These are phyloP conservation scores for Todiramphus chloris DNA, from an alignment of 2,113 vertebrate genomes.

Conservation along the genomic window DNA sequence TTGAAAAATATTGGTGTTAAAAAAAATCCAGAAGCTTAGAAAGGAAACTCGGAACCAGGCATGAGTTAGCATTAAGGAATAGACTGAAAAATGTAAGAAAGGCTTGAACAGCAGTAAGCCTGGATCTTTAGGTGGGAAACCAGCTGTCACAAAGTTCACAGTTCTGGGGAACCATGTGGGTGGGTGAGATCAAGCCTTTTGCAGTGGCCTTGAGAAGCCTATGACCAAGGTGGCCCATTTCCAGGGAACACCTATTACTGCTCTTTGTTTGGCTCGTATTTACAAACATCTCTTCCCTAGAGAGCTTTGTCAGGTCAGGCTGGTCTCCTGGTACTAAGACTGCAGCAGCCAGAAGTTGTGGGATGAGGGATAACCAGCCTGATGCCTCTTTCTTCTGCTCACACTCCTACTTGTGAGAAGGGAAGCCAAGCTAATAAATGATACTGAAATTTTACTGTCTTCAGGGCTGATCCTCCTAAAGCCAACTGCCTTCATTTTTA, in stretches of 20 bases:
- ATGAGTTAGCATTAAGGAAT: not conserved
- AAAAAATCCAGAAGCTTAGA: not conserved
- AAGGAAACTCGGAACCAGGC: not conserved
- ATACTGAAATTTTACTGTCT: slow-evolving; percentile 43
- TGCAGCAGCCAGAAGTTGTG: not conserved
- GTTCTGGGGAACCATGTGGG: rapidly evolving
- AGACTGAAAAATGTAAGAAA: not conserved
- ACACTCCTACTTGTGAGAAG: not conserved
- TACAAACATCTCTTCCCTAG: not conserved
- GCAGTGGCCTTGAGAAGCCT: not conserved
- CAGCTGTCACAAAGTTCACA: not conserved
- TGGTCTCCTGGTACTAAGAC: not conserved
- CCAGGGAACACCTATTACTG: not conserved
- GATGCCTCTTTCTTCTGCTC: not conserved
- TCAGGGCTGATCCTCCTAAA: slow-evolving; percentile 18
- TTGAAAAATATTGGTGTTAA: not conserved
- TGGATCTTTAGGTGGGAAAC: not conserved
- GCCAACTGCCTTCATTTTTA: slow-evolving; percentile 33
- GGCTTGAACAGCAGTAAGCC: not conserved
- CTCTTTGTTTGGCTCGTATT: not conserved
- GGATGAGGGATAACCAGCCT: rapidly evolving
- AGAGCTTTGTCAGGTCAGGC: not conserved
- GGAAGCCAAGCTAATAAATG: not conserved
- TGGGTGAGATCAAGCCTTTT: not conserved
- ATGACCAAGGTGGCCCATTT: not conserved